phyloP scores from a whole-genome alignment of 1,140 invertebrate genomes.

The Trypoxylus dichotomus region DNA sequence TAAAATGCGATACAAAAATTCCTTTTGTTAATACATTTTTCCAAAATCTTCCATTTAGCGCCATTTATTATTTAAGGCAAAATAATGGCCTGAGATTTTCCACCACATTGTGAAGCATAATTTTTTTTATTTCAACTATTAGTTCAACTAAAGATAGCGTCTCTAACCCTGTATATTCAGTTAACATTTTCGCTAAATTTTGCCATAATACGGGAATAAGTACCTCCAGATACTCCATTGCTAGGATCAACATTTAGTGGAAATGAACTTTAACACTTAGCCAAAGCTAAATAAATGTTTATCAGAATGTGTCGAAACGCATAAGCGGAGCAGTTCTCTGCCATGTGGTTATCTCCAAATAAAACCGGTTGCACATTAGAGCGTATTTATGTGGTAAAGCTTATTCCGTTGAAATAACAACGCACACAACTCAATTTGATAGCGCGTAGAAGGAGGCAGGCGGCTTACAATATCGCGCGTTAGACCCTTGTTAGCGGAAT shows the following conservation, averaged over 20 bases:
- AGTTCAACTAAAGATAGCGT: too few relatives aligned
- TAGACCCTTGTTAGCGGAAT: slow-evolving; percentile 21
- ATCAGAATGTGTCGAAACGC: not conserved
- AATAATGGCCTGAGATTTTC: too few relatives aligned
- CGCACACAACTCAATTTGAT: slow-evolving; percentile 18
- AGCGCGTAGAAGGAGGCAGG: not conserved
- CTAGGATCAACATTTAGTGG: not conserved
- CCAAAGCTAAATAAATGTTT: not conserved
- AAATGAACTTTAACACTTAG: not conserved
- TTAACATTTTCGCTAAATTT: too few relatives aligned
- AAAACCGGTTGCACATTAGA: not conserved
- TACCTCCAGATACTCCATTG: not conserved
- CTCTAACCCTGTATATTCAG: too few relatives aligned
- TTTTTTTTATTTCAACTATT: too few relatives aligned
- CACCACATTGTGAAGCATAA: too few relatives aligned
- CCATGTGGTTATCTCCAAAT: not conserved
- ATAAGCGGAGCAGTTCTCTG: not conserved
- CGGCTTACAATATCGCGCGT: not conserved
- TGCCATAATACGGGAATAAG: too few relatives aligned
- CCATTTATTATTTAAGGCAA: too few relatives aligned
- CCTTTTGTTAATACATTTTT: too few relatives aligned
- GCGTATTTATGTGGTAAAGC: not conserved
- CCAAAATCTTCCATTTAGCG: too few relatives aligned
- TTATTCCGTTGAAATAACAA: slow-evolving; percentile 1
- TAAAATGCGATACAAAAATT: too few relatives aligned